Base-by-base conservation (phyloP, 2,113 vertebrate species). In the Eclectus roratus region DNA sequence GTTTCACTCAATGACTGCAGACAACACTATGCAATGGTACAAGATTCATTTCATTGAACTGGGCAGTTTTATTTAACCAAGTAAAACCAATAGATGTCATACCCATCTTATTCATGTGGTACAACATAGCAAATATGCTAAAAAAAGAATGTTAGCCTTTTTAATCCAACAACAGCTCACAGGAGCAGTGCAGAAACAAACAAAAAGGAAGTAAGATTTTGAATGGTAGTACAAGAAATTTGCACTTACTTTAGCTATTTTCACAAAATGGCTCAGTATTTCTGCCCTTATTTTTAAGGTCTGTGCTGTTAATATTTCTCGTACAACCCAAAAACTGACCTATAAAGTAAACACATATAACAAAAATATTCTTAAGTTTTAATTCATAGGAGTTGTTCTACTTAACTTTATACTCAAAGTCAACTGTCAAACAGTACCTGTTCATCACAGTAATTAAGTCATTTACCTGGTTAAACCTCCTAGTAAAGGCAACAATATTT, bases 251-350 rank as follows among this genome's bases (percentile, higher is more conserved):
- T 99, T 99, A 89, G 99, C 99, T 96, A 99, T 99, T 98, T 99
- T 99, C 97, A 99, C 98, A 97, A 99, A 99, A 97, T 99, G 99
- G 97, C 99, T 98, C 97, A 99, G 85, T 91, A 99, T 99, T 98
- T 99, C 99, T 77, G 99, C 99, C 87, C 99, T 98, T 95, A 99
- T 99, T 97, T 99, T 99, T 98, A 99, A 98, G 31, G 99, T 99
- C 97, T 99, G 99, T 94, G 99, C 99, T 35, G 99, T 99, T 96
- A 99, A 81, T 85, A 99, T 99, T 98, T 99, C 99, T 97, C 99
- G 98, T 95, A 99, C 99, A 94, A 99, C 98, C 99, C 99, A 99
- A 97, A 99, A 99, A 97, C 99, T 99, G 97, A 99, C 99, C 99
- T 99, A 96, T 17, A 88, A 96, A 97, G 61, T 74, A 97, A 97